These are phyloP conservation scores for Drosophila colorata DNA, from an alignment of 2,888 invertebrate genomes.

Conservation along the genomic window DNA sequence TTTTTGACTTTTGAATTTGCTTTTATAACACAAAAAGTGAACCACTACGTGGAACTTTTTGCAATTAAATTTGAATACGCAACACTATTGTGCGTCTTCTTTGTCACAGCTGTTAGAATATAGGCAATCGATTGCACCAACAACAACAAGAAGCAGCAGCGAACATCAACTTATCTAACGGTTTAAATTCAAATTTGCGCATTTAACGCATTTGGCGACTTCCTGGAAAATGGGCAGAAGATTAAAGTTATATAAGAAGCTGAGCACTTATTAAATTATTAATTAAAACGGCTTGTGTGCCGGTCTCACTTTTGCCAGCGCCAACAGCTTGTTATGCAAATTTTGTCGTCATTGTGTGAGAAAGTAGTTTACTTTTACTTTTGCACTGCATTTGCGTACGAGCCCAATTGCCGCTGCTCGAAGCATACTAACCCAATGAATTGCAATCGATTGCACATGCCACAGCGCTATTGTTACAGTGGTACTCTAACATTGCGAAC, in stretches of 20 bases:
- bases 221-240: conserved; percentile 40
- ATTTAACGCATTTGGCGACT: conserved; percentile 5
- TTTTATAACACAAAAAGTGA: too few species aligned
- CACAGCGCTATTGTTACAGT: conserved; percentile 1
- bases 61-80: too few species aligned
- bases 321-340: conserved; percentile 66
- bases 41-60: too few species aligned
- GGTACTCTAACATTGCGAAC: not conserved
- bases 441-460: conserved; percentile 30
- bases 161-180: not conserved
- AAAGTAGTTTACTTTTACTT: conserved; percentile 76
- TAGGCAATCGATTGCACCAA: conserved; percentile 10
- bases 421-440: conserved; percentile 61
- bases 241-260: conserved; percentile 38
- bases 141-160: conserved; percentile 8
- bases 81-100: not conserved
- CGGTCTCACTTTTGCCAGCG: conserved; percentile 2
- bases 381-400: conserved; percentile 39
- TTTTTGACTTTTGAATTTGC: too few species aligned
- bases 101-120: conserved; percentile 8
- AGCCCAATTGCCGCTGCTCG: conserved; percentile 18
- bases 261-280: conserved; percentile 49
- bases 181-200: conserved; percentile 13
- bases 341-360: conserved; percentile 32
- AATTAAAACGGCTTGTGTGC: conserved; percentile 41